These are phyloP conservation scores for Puntigrus tetrazona DNA, from an alignment of 2,113 vertebrate genomes.

Conservation along the genomic window DNA sequence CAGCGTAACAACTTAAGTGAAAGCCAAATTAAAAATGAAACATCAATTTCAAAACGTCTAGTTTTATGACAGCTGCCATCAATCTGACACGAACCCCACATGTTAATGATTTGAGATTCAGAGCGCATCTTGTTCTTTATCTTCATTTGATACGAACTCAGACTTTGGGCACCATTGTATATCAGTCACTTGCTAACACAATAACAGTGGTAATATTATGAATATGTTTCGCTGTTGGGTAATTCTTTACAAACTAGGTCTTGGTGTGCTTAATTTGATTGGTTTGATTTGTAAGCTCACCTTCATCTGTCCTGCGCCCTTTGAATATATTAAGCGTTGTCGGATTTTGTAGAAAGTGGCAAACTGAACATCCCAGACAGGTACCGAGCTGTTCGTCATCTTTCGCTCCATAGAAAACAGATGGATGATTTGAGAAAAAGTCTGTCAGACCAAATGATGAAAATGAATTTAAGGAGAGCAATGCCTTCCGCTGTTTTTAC, in stretches of 20 bases:
- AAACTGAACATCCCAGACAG: background rate
- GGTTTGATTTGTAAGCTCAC: background rate
- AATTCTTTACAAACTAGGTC: background rate
- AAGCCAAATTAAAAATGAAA: background rate
- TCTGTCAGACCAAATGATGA: constrained; percentile 18
- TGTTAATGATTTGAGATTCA: background rate
- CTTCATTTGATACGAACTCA: background rate
- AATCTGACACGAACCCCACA: background rate
- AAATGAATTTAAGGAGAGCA: constrained; percentile 12
- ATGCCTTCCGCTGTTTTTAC: constrained; percentile 1
- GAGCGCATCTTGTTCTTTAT: background rate
- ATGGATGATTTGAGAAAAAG: constrained; percentile 24
- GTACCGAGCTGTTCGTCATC: constrained; percentile 15
- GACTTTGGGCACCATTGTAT: background rate
- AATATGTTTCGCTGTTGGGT: background rate
- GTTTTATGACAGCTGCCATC: background rate
- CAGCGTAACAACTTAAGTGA: background rate
- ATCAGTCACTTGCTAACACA: background rate
- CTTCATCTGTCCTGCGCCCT: background rate
- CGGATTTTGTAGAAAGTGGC: background rate
- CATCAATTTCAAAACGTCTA: background rate
- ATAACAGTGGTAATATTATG: background rate
- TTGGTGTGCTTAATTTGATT: background rate
- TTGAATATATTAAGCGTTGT: background rate
- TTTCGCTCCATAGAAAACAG: constrained; percentile 12